phyloP scores from a whole-genome alignment of 2,888 invertebrate species.

The Entomobrya proxima region DNA sequence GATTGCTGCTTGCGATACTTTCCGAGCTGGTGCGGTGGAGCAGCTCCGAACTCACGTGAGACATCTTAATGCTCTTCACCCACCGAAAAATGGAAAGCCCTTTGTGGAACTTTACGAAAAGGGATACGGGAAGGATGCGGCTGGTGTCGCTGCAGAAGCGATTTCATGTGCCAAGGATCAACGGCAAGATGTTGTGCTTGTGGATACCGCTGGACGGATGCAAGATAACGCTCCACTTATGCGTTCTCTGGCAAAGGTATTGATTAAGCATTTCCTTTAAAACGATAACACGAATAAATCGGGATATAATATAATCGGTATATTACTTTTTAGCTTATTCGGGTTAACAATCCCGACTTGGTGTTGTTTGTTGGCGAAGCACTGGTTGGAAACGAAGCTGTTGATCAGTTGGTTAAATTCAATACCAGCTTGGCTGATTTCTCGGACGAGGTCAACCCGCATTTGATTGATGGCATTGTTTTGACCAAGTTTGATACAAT shows the following conservation, averaged over 20 bases:
- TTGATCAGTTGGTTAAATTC: constrained; percentile 99
- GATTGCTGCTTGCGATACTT: constrained; percentile 99
- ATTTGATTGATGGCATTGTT: constrained; percentile 98
- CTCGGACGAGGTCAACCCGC: constrained; percentile 86
- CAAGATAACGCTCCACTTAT: constrained; percentile 99
- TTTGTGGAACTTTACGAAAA: constrained; percentile 99
- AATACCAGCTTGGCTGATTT: constrained; percentile 98
- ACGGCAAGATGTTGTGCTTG: constrained; percentile 92
- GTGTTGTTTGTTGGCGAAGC: constrained; percentile 99
- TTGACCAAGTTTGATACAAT: constrained; percentile 99
- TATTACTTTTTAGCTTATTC: constrained; percentile 83
- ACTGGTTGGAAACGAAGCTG: constrained; percentile 99
- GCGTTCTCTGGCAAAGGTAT: constrained; percentile 94
- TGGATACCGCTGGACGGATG: constrained; percentile 99
- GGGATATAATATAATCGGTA: background rate
- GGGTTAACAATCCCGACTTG: constrained; percentile 97
- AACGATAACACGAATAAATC: background rate
- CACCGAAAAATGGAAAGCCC: constrained; percentile 83
- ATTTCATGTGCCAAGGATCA: constrained; percentile 91
- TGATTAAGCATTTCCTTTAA: background rate
- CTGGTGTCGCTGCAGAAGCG: constrained; percentile 98
- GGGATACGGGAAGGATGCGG: constrained; percentile 98
- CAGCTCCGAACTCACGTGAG: constrained; percentile 96
- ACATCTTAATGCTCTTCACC: constrained; percentile 95
- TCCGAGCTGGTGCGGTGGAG: constrained; percentile 99